Evolutionary conservation across 2,113 vertebrate species (phyloP).

Genomic region (Sminthopsis crassicaudata): DNA sequence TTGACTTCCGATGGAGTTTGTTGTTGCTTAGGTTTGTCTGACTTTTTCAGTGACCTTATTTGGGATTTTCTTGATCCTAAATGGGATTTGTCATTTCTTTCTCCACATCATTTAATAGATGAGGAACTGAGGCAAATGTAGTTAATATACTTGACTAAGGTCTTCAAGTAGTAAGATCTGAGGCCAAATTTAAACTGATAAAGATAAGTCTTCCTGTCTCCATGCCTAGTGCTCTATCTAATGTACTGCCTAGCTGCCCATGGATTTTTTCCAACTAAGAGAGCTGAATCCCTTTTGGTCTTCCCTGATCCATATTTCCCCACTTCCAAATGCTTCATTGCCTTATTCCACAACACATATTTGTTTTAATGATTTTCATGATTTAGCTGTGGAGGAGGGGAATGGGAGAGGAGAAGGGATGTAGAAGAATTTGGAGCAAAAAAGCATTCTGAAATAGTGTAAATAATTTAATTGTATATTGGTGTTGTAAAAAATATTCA

Average conservation of each 20-base stretch:
- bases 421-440: not conserved
- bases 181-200: not conserved
- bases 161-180: not conserved
- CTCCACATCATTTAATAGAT: not conserved
- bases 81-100: not conserved
- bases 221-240: not conserved
- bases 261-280: not conserved
- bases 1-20: conserved; percentile 6
- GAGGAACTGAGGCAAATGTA: not conserved
- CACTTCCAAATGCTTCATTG: not conserved
- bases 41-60: not conserved
- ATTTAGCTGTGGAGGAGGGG: not conserved
- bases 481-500: not conserved
- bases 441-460: not conserved
- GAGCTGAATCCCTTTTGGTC: conserved; percentile 3
- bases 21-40: not conserved
- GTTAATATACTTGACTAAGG: not conserved
- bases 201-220: too few species aligned
- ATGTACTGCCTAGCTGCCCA: not conserved
- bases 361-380: not conserved
- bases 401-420: too few species aligned
- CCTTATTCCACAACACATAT: not conserved
- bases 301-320: not conserved
- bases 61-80: not conserved
- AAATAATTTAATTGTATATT: not conserved